These are phyloP conservation scores for Anodontia alba DNA, from an alignment of 2,888 invertebrate species.

Conservation along the genomic window DNA sequence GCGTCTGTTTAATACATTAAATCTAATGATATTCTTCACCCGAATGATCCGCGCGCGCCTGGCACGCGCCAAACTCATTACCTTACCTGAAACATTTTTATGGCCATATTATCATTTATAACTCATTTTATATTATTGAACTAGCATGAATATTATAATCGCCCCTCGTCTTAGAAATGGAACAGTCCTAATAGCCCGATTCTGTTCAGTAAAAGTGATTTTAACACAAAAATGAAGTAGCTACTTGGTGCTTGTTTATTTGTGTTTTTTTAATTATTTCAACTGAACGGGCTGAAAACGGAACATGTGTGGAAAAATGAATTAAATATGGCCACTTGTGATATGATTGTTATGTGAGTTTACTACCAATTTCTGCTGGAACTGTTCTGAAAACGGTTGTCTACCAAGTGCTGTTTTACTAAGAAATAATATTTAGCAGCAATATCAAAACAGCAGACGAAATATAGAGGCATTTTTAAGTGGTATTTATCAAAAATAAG, in stretches of 20 bases:
- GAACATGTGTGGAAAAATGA: neutral
- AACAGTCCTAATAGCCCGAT: neutral
- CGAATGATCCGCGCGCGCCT: neutral
- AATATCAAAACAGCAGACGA: neutral
- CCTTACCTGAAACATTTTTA: conserved; percentile 4
- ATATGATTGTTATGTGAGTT: neutral
- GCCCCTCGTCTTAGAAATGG: neutral
- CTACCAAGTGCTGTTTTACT: neutral
- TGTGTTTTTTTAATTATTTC: neutral
- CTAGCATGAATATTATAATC: neutral
- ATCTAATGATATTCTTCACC: neutral
- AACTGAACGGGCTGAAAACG: neutral
- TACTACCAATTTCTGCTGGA: neutral
- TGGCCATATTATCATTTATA: neutral
- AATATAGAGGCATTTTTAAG: neutral
- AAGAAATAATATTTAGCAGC: neutral
- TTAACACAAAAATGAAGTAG: neutral
- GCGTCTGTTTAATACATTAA: conserved; percentile 4
- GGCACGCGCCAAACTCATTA: conserved; percentile 9
- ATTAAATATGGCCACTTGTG: neutral
- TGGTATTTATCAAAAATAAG: too few species aligned
- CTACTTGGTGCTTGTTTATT: neutral
- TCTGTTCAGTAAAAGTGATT: neutral
- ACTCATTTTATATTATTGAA: neutral
- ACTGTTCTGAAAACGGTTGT: neutral